Evolutionary conservation across 2,888 invertebrate species (phyloP).

Genomic region (Chrysomela aeneicollis): DNA sequence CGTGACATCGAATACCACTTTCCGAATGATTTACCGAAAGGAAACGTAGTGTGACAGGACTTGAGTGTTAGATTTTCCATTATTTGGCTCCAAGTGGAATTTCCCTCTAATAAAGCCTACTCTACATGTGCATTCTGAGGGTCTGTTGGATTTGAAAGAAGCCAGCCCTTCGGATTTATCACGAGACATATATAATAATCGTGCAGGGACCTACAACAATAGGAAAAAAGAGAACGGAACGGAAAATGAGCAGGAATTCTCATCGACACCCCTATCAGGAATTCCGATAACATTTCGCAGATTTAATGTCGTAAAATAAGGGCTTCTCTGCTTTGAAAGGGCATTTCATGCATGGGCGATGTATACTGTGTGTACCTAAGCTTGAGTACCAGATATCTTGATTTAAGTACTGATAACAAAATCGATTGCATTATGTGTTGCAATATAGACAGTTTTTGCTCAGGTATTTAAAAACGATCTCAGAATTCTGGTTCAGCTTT

Average conservation of each 20-base stretch:
- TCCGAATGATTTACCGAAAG: conserved; percentile 45
- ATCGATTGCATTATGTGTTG: no score
- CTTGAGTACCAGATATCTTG: no score
- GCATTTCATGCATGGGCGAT: no score
- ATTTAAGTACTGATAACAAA: no score
- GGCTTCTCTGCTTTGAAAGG: background rate
- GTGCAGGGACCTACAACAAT: conserved; percentile 47
- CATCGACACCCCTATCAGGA: background rate
- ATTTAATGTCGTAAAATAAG: background rate
- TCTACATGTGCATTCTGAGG: conserved; percentile 58
- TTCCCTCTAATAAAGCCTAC: conserved; percentile 57
- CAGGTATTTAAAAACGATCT: no score
- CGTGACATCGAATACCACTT: background rate
- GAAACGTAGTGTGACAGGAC: conserved; percentile 47
- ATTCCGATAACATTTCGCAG: background rate
- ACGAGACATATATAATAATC: conserved; percentile 37
- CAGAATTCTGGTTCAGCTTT: no score
- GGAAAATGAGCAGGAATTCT: conserved; percentile 2
- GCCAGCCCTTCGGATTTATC: conserved; percentile 54
- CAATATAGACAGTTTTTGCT: no score
- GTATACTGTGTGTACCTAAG: no score
- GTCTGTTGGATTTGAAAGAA: conserved; percentile 54
- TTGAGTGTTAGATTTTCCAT: conserved; percentile 51
- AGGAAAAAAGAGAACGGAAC: conserved; percentile 26
- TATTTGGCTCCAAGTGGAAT: conserved; percentile 55